phyloP scores from a whole-genome alignment of 2,113 vertebrate genomes.

The Chinchilla lanigera region DNA sequence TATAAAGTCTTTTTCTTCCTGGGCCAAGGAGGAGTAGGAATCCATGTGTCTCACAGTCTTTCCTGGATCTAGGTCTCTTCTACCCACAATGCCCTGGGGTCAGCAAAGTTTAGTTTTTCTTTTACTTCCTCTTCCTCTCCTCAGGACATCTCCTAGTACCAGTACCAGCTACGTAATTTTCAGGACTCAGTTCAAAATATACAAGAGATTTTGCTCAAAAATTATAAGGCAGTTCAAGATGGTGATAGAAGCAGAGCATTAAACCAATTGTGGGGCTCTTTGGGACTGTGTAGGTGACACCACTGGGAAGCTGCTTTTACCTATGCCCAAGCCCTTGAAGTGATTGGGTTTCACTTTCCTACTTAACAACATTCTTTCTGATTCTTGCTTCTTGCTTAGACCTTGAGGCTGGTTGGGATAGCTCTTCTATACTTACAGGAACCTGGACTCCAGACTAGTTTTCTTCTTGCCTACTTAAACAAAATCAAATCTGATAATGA shows the following conservation, averaged over 20 bases:
- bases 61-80: neutral
- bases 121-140: constrained; percentile 13
- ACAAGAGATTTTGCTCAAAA: neutral
- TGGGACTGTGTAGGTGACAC: neutral
- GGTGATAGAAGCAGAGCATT: neutral
- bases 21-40: neutral
- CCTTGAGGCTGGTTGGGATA: neutral
- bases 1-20: neutral
- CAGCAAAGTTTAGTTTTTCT: constrained; percentile 13
- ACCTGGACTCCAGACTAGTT: neutral
- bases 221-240: neutral
- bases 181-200: neutral
- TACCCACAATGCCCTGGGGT: neutral
- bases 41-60: neutral
- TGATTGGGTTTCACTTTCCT: neutral
- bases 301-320: neutral
- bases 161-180: neutral
- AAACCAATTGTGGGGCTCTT: neutral
- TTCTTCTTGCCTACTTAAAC: constrained; percentile 1
- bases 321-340: neutral
- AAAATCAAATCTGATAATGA: constrained; percentile 27
- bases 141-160: neutral
- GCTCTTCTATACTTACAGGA: neutral
- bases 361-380: neutral
- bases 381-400: neutral